phyloP scores from a whole-genome alignment of 2,113 vertebrate genomes.

The Cygnus buccinator region DNA sequence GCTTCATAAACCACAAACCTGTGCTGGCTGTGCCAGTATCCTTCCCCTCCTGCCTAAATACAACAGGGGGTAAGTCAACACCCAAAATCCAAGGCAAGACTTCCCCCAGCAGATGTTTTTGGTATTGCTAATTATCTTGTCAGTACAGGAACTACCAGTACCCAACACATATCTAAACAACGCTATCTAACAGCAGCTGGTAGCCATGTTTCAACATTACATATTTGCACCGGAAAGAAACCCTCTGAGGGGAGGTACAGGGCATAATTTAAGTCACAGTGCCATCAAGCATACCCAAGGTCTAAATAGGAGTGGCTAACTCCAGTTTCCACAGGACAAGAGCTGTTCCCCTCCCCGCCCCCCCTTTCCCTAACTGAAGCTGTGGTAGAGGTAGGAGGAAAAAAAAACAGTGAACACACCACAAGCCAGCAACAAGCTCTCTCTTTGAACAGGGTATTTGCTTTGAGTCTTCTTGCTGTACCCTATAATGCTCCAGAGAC shows the following conservation, averaged over 20 bases:
- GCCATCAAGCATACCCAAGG: neutral
- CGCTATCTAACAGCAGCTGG: neutral
- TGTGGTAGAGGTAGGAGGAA: fast-evolving
- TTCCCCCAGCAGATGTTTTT: neutral
- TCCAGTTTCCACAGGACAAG: fast-evolving
- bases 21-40: neutral
- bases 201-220: neutral
- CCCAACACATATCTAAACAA: neutral
- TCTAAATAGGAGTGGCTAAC: neutral
- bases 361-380: neutral
- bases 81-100: neutral
- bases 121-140: neutral
- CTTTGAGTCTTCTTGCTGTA: neutral
- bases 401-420: neutral
- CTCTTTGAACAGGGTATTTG: neutral
- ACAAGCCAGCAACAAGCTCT: fast-evolving
- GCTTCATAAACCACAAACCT: neutral
- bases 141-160: neutral
- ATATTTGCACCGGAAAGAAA: neutral
- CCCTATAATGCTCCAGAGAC: neutral
- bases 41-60: neutral
- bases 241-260: too few species aligned
- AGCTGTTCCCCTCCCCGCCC: fast-evolving
- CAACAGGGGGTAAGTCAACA: neutral
- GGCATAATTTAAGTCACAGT: fast-evolving